Base-by-base conservation (phyloP, 2,797 vertebrate genomes). In the Catostomus latipinnis region DNA sequence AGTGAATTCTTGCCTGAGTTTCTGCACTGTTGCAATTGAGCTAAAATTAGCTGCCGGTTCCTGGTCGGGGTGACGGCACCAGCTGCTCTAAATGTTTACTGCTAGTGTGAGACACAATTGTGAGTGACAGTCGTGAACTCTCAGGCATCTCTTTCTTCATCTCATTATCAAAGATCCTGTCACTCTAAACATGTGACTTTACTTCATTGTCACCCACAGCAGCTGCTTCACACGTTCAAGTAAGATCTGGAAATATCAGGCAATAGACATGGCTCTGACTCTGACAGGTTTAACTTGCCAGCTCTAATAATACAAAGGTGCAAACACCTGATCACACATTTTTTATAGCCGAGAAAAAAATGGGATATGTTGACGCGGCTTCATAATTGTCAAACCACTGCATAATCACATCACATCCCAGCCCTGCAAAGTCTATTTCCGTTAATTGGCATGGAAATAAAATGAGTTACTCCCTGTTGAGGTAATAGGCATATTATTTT, bases 121-220 rank as follows among this genome's bases (percentile, higher is more conserved):
- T 80, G 73, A 78, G 60, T 81, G 81, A 78, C 81, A 78, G 70
- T 71, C 16, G 3, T 49, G 16, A 46, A 67, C 72, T 77, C 61
- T 18, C 11, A 12, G 72, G 62, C 18, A 65, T 70, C 48, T 53
- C 34, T 76, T 73, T 53, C 22, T 84, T 72, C 13, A 14, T 76
- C 85, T 90, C 85, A 87, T 90, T 88, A 89, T 87, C 72, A 34
- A 80, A 71, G 88, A 80, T 86, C 78, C 73, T 62, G 65, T 84
- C 49, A 9, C 56, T 69, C 12, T 7, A 69, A 80, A 57, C 10
- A 22, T 22, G 43, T 79, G 57, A 45, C 52, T 72, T 43, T 57
- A 22, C 61, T 79, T 84, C 75, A 84, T 77, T 81, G 83, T 66
- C 83, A 83, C 77, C 80, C 53, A 52, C 68, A 53, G 54, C 86